phyloP scores from a whole-genome alignment of 2,797 vertebrate species.

The Euthynnus affinis region DNA sequence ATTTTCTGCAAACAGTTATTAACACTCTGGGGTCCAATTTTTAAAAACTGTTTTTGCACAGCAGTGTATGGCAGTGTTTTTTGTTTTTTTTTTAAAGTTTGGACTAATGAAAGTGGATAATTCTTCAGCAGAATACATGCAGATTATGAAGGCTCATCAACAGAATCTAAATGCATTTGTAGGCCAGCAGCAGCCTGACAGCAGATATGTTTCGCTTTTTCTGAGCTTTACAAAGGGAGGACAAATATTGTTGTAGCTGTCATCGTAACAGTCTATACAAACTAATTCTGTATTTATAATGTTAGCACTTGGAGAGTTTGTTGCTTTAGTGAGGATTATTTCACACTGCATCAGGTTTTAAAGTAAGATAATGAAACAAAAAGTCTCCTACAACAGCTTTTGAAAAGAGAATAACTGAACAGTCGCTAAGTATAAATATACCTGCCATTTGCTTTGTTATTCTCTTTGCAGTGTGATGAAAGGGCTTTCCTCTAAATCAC shows the following conservation, averaged over 20 bases:
- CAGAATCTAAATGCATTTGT: slow-evolving; percentile 8
- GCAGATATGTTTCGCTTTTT: slow-evolving; percentile 10
- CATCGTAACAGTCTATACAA: not conserved
- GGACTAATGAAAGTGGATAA: slow-evolving; percentile 29
- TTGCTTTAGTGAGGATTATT: slow-evolving; percentile 20
- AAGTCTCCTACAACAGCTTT: slow-evolving; percentile 4
- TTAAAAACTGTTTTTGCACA: slow-evolving; percentile 20
- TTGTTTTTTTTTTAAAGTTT: slow-evolving; percentile 44
- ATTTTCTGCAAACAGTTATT: slow-evolving; percentile 53
- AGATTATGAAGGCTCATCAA: slow-evolving; percentile 27
- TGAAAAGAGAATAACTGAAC: slow-evolving; percentile 22
- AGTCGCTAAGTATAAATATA: slow-evolving; percentile 33
- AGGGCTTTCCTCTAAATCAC: slow-evolving; percentile 58
- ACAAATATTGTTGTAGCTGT: slow-evolving; percentile 22
- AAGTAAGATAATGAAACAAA: slow-evolving; percentile 25
- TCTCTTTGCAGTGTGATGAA: slow-evolving; percentile 71
- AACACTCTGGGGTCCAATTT: slow-evolving; percentile 38
- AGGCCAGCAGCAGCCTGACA: no score
- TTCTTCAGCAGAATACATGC: slow-evolving; percentile 1
- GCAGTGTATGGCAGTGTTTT: slow-evolving; percentile 7
- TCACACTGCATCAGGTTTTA: slow-evolving; percentile 32
- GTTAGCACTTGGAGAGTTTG: no score
- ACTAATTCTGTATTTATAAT: slow-evolving; percentile 10
- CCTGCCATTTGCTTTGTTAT: slow-evolving; percentile 61
- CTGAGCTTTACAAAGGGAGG: not conserved